These are phyloP conservation scores for Campoplex capitator DNA, from an alignment of 2,888 invertebrate genomes.

Conservation along the genomic window DNA sequence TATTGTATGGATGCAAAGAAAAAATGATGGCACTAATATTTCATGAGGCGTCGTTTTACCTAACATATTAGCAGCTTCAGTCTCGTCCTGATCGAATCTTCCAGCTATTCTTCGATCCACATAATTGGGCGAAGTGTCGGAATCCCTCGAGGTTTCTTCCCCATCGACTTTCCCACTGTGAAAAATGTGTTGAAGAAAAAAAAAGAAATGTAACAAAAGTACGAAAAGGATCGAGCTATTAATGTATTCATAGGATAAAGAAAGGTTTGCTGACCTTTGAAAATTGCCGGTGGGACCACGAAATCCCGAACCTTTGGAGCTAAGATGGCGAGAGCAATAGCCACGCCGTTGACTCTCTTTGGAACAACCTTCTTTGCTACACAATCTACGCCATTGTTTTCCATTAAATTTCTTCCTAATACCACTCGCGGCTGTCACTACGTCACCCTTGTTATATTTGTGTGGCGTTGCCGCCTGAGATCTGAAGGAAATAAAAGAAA, in stretches of 20 bases:
- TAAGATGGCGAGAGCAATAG: conserved; percentile 98
- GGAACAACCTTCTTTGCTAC: conserved; percentile 97
- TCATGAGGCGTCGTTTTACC: conserved; percentile 85
- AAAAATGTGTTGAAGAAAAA: background rate
- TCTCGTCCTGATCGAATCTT: conserved; percentile 96
- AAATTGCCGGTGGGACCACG: conserved; percentile 81
- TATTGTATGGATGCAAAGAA: background rate
- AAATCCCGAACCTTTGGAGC: conserved; percentile 89
- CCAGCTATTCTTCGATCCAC: conserved; percentile 90
- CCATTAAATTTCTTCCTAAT: conserved; percentile 99
- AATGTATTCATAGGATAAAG: background rate
- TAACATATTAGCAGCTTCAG: conserved; percentile 98
- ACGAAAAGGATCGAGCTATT: background rate
- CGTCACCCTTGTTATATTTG: conserved; percentile 99
- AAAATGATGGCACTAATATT: background rate
- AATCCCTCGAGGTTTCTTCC: conserved; percentile 95
- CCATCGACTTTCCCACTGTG: conserved; percentile 88
- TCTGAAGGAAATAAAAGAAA: conserved; percentile 82
- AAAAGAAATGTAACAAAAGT: background rate
- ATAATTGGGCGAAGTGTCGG: conserved; percentile 95
- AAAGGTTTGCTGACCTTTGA: conserved; percentile 73
- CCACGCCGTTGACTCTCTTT: conserved; percentile 99
- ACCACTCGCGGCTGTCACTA: conserved; percentile 96
- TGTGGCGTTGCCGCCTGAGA: conserved; percentile 97
- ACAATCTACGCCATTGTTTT: conserved; percentile 99